These are phyloP conservation scores for Eumerus sabulonum DNA, from an alignment of 2,888 invertebrate genomes.

Conservation along the genomic window DNA sequence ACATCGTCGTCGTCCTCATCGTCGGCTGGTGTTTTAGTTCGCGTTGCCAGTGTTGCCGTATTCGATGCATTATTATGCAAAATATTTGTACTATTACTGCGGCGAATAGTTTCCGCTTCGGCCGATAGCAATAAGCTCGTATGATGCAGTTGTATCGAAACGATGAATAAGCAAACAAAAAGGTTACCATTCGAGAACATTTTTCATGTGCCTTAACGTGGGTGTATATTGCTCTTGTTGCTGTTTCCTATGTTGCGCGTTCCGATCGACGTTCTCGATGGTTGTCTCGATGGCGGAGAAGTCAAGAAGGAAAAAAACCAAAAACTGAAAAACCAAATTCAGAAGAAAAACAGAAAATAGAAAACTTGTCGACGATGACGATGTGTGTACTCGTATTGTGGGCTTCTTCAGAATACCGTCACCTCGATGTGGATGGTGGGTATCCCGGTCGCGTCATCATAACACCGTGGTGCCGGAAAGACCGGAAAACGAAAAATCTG, in stretches of 20 bases:
- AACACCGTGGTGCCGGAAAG: constrained; percentile 41
- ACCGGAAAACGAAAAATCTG: constrained; percentile 20
- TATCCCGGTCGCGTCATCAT: constrained; percentile 61
- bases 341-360: neutral
- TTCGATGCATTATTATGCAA: constrained; percentile 39
- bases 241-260: too few relatives aligned
- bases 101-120: constrained; percentile 70
- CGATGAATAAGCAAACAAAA: constrained; percentile 71
- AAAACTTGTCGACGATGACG: constrained; percentile 5
- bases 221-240: too few relatives aligned
- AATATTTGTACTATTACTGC: constrained; percentile 57
- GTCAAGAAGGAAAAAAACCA: constrained; percentile 12
- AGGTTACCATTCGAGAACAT: constrained; percentile 72
- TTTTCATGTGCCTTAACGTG: constrained; percentile 65
- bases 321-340: too few relatives aligned
- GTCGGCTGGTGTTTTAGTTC: constrained; percentile 34
- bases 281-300: constrained; percentile 53
- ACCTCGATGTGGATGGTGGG: constrained; percentile 63
- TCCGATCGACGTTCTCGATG: neutral
- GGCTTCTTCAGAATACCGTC: constrained; percentile 61
- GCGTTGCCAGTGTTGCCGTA: constrained; percentile 29
- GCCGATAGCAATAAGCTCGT: constrained; percentile 69
- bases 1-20: too few relatives aligned
- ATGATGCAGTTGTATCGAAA: constrained; percentile 68
- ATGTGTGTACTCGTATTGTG: constrained; percentile 10